phyloP scores from a whole-genome alignment of 35 echinoderm and acorn worm genomes.

The Patiria miniata region DNA sequence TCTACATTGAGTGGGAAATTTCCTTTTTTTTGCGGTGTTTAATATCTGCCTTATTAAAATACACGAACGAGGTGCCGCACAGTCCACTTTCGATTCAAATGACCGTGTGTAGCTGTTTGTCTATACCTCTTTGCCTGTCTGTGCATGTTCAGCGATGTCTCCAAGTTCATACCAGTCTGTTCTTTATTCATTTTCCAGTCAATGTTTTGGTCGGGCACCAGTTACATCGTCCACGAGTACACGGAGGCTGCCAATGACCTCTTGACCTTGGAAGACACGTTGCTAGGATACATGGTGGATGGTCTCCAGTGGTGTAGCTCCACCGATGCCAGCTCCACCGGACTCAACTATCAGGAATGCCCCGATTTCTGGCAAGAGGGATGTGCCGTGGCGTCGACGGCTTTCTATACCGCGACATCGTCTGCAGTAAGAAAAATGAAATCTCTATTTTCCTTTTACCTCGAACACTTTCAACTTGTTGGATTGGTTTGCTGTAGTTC shows the following conservation, averaged over 20 bases:
- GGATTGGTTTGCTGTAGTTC: too few relatives aligned
- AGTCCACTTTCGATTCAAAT: too few relatives aligned
- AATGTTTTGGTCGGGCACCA: not conserved
- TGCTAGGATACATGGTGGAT: not conserved
- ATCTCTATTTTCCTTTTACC: too few relatives aligned
- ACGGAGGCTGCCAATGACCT: not conserved
- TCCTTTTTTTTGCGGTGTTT: too few relatives aligned
- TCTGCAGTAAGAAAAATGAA: not conserved
- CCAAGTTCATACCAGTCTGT: not conserved
- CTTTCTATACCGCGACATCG: not conserved
- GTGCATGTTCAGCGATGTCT: too few relatives aligned
- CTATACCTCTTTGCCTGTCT: too few relatives aligned
- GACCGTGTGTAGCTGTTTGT: too few relatives aligned
- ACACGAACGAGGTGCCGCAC: too few relatives aligned
- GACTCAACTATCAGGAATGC: not conserved
- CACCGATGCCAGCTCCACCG: not conserved
- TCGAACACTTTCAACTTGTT: too few relatives aligned
- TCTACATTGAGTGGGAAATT: too few relatives aligned
- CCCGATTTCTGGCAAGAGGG: not conserved
- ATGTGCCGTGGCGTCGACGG: not conserved
- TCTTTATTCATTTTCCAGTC: not conserved
- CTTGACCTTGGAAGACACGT: not conserved
- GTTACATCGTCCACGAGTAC: not conserved
- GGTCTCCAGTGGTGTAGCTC: conserved; percentile 1
- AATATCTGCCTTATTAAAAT: too few relatives aligned